Base-by-base conservation (phyloP, 37 sponge, comb jelly and placozoan genomes). In the Cladorhizidae sp. region DNA sequence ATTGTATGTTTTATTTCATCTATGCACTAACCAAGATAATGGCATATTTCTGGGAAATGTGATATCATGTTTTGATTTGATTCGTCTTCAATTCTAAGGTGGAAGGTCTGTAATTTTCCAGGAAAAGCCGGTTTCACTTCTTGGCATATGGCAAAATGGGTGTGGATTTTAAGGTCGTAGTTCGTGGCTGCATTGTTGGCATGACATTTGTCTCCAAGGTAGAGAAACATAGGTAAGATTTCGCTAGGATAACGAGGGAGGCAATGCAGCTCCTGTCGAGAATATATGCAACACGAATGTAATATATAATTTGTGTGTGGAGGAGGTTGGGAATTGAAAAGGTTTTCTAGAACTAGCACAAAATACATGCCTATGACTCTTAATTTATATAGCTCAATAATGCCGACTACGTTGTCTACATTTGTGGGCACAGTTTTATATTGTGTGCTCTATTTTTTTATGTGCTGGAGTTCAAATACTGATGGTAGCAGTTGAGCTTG, bases 161-260 rank as follows among this genome's bases (percentile, higher is more conserved):
- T 79, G 28, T 82, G 54, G 67, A 95, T 92, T 71, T 95, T 95
- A 64, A 95, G 78, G 76, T 89, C 85, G 56, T 88, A 82, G 63
- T 86, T 92, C 70, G 92, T 39, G 40, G 80, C 64, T 38, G 88
- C 80, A 72, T 89, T 94, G 72, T 77, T 77, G 42, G 93, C 98
- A 21, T 97, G 95, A 25, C 81, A 64, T 22, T 65, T 29, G 32
- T 89, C 89, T 17, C 98, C 98, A 31, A 97, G 85, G 70, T 97
- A 97, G 56, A 97, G 83, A 51, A 88, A 91, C 8, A 88, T 80
- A 17, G 98, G 98, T 17, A 97, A 72, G 49, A 97, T 75, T 79
- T 97, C 98, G 55, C 79, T 76, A 22, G 98, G 98, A 65, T 86
- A 89, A 67, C 67, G 78, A 29, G 91, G 93, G 50, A 97, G 78